Base-by-base conservation (phyloP, 2,888 invertebrate genomes). In the Protophormia terraenovae region DNA sequence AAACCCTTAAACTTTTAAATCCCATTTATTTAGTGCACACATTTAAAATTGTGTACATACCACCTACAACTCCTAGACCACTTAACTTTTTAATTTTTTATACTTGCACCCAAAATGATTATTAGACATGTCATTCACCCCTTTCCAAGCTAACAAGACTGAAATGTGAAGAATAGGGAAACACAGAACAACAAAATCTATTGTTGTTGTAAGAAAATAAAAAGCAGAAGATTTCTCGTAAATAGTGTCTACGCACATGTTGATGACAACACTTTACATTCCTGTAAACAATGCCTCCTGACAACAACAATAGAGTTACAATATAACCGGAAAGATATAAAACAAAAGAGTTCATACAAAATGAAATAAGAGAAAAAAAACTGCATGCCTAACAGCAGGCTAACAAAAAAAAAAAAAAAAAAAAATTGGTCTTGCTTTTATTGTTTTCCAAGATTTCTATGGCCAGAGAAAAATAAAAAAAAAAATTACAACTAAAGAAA, bases 191-290 rank as follows among this genome's bases (percentile, higher is more conserved):
- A 35, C 12, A 60, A 24, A 58, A 19, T 16, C 16, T 47, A 14
- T 14, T 27, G 64, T 14, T n/a, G 8, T 1, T 16, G 29, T 64
- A 12, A 27, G 6, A 10, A 27, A 45, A 50, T 41, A 47, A 41
- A 12, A 41, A 79, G 38, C n/a, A n/a, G n/a, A n/a, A n/a, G n/a
- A 45, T 41, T 69, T 60, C 45, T 77, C 27, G 50, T 84, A 69
- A 84, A 81, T 75, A 75, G 67, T 64, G 81, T 75, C 77, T 84
- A 84, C 84, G 84, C 80, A 84, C 71, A 84, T 85, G 81, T 55
- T 78, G 78, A 78, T 81, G 85, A 82, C 81, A 85, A 78, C 72
- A 69, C 78, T 82, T 78, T 69, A 69, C 78, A 85, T 82, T 72
- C 60, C 73, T 67, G 78, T 32, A 77, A 81, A 84, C 84, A 84